Conservation (phyloP, 2,888 invertebrate genomes). For the Mesorhabditis sp. region DNA sequence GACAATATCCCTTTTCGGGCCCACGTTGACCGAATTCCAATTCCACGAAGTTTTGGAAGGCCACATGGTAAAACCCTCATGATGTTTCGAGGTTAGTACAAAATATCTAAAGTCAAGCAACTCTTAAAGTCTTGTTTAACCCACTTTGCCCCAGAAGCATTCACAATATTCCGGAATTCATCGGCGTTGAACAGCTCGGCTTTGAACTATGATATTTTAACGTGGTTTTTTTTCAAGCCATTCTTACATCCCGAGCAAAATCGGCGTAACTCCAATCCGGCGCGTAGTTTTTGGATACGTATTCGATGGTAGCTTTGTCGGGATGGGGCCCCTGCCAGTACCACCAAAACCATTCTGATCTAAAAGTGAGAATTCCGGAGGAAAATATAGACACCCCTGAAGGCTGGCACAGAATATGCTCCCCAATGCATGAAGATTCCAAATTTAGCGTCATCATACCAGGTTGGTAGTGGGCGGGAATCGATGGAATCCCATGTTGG, state of each 20-base stretch:
- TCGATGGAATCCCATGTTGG: no score
- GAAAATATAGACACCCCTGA: conserved; percentile 15
- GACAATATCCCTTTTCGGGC: conserved; percentile 62
- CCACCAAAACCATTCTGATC: conserved; percentile 75
- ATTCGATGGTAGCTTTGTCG: conserved; percentile 60
- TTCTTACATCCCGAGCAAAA: conserved; percentile 67
- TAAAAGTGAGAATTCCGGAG: conserved; percentile 12
- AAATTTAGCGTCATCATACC: no score
- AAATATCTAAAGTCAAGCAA: conserved; percentile 58
- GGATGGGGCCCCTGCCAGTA: conserved; percentile 49
- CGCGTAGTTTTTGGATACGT: conserved; percentile 78
- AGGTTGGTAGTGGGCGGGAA: no score
- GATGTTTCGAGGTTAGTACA: conserved; percentile 63
- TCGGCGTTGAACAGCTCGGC: conserved; percentile 82
- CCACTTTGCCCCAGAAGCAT: conserved; percentile 79
- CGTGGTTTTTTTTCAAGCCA: neutral
- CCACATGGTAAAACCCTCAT: conserved; percentile 64
- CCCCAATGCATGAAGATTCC: conserved; percentile 57
- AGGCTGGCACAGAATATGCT: conserved; percentile 41
- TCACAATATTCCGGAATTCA: conserved; percentile 79
- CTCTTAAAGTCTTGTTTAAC: neutral
- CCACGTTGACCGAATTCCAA: conserved; percentile 63
- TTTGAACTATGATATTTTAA: conserved; percentile 67
- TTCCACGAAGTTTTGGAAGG: conserved; percentile 61
- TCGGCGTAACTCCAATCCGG: conserved; percentile 85